phyloP scores from a whole-genome alignment of 1,140 invertebrate species.

The Tenebrio molitor region DNA sequence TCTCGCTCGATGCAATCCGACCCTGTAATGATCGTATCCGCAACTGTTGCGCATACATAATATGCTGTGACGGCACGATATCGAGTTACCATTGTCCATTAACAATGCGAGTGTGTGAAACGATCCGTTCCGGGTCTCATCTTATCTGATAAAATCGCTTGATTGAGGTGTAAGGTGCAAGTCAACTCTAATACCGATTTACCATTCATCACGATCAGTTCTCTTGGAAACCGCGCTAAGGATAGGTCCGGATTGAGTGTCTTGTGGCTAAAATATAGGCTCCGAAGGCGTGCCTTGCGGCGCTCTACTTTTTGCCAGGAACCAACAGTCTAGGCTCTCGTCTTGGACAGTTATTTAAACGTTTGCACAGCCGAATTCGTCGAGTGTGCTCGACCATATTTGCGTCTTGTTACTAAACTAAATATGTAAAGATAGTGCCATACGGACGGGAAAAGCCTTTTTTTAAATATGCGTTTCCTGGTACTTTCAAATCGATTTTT shows the following conservation, averaged over 20 bases:
- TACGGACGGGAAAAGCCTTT: neutral
- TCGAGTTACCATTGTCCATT: neutral
- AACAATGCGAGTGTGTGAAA: neutral
- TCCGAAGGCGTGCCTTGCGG: neutral
- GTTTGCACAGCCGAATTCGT: conserved; percentile 7
- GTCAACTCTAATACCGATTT: neutral
- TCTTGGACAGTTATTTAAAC: conserved; percentile 13
- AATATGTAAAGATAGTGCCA: neutral
- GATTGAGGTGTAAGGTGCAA: conserved; percentile 5
- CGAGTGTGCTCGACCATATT: neutral
- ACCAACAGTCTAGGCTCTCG: neutral
- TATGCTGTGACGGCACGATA: conserved; percentile 2
- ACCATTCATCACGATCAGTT: neutral
- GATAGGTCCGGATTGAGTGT: neutral
- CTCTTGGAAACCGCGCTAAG: too few relatives aligned
- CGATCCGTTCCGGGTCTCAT: conserved; percentile 9
- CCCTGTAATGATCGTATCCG: conserved; percentile 1
- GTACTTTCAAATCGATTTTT: neutral
- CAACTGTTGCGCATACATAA: conserved; percentile 2
- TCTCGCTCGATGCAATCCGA: neutral
- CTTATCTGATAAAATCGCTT: conserved; percentile 2
- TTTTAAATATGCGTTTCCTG: neutral
- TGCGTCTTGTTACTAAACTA: neutral
- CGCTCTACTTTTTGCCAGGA: neutral
- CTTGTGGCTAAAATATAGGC: neutral